Percentiles rank a stretch among this genome's conserved stretches.
phyloP scores from a whole-genome alignment of 2,888 invertebrate species.

The Drosophila sordidula region DNA sequence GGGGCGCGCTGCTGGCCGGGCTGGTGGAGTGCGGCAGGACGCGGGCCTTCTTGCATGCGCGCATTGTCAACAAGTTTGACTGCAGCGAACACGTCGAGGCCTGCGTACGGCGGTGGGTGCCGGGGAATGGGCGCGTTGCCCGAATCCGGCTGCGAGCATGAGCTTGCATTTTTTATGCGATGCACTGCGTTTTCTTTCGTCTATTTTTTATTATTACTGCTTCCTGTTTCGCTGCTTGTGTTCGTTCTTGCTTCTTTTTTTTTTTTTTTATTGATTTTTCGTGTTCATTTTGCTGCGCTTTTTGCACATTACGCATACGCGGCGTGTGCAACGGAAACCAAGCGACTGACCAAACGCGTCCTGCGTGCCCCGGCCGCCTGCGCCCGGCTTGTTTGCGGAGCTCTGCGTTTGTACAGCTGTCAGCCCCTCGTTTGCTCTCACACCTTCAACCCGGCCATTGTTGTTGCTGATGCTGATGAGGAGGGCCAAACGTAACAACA shows the following conservation, averaged over 20 bases:
- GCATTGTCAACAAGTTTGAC: slow-evolving; percentile 81
- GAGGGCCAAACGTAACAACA: slow-evolving; percentile 25
- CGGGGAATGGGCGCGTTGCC: too few species aligned
- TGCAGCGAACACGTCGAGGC: slow-evolving; percentile 65
- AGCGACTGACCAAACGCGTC: slow-evolving; percentile 82
- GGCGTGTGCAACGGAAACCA: slow-evolving; percentile 81
- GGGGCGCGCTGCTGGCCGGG: background rate
- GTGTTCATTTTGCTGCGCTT: slow-evolving; percentile 61
- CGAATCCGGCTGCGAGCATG: slow-evolving; percentile 28
- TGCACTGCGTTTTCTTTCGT: slow-evolving; percentile 48
- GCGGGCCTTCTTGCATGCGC: slow-evolving; percentile 46
- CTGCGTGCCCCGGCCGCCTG: slow-evolving; percentile 34
- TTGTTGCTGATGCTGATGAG: slow-evolving; percentile 23
- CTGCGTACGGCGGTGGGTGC: slow-evolving; percentile 36
- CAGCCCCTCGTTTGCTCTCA: slow-evolving; percentile 60
- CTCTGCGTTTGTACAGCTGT: slow-evolving; percentile 74
- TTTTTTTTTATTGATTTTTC: slow-evolving; percentile 63
- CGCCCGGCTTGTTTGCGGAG: slow-evolving; percentile 71
- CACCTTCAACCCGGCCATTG: slow-evolving; percentile 23
- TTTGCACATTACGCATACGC: slow-evolving; percentile 66
- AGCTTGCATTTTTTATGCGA: slow-evolving; percentile 51
- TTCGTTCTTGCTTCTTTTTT: background rate
- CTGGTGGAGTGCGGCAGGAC: slow-evolving; percentile 5
- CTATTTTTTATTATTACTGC: slow-evolving; percentile 31
- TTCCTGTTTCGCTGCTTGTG: slow-evolving; percentile 7